Evolutionary conservation across 2,888 invertebrate genomes (phyloP), one percentile per base, ranked within the genome.

Genomic region (Crocallis elinguaria): DNA sequence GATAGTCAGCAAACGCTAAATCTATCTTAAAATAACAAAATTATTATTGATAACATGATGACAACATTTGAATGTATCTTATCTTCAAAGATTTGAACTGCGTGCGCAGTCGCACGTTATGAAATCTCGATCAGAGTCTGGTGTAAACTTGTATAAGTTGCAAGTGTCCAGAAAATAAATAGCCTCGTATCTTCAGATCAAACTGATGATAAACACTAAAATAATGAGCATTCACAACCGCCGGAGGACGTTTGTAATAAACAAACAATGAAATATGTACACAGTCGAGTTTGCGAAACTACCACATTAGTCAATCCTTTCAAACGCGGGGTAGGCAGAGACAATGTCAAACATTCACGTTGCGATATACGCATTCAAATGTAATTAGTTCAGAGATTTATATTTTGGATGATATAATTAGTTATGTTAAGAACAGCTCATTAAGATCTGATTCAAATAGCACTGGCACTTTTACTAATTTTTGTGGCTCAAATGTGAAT

Each of bases 261-360:
- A 46, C 43, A 56, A 67, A 75, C 72, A 73, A 71, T 75, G 67
- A 64, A 60, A 61, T 62, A 67, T 61, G 60, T 64, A 56, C 57
- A 64, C 45, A 60, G 60, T 50, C 59, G 52, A 54, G 56, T 60
- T 73, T 75, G 62, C 69, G 71, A 78, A 77, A 79, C 60, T 39
- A 21, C 38, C 33, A 46, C 57, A 63, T 72, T 76, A 64, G 63
- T 57, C 68, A 71, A 71, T 68, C 60, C 55, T 67, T 67, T 65
- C 66, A 57, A 58, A 72, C 58, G 17, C 30, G 29, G 32, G 37
- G 56, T 36, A 23, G 43, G 14, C 33, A 54, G 33, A 67, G 57
- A 75, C 75, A 75, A 71, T 72, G 66, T 45, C 49, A 45, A 50
- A 58, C 49, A 33, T 32, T 32, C 21, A 38, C 48, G 46, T 64